Evolutionary conservation across 2,888 invertebrate genomes (phyloP), one percentile per base, ranked within the genome.

Genomic region (Ernsta delagoae): DNA sequence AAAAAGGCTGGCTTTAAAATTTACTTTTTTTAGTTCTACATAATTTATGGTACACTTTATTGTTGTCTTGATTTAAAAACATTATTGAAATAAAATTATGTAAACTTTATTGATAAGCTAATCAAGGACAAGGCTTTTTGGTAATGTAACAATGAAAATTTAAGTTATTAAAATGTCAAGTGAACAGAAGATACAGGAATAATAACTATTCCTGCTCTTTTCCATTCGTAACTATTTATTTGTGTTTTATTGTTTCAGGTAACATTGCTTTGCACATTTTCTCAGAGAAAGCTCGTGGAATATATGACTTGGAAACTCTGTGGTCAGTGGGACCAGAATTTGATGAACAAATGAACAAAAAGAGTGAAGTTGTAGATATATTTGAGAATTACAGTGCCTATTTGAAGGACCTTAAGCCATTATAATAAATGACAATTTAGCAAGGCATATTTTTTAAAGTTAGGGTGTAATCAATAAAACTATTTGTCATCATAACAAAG

Each of bases 261-360:
- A 99, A 98, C 83, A 98, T 99, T 78, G 97, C 97, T 4, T 87
- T 99, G 43, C 99, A 99, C 81, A 95, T 99, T 75, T 98, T 99
- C 87, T 95, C 96, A 41, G 93, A 94, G 9, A 93, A 95, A 75
- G 94, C 95, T 1, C 94, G 99, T 75, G 87, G 93, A 73, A 81
- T 92, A 5, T 98, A 98, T 85, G 98, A 99, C 87, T 93, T 99
- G 73, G 99, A 99, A 87, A 96, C 96, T 0, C 89, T 99, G 45
- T 99, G 99, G 99, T 94, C 97, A 50, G 95, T 98, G 16, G 99
- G 99, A 1, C 89, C 95, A 0, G 94, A 97, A 79, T 97, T 94
- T 93, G 98, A 98, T 86, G 94, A 95, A 56, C 94, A 96, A 81
- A 94, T 87, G 39, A 95, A 95, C 76, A 94, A 94, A 79, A 94